Conservation (phyloP, 2,113 vertebrate genomes). For the Cochlearius cochlearius region DNA sequence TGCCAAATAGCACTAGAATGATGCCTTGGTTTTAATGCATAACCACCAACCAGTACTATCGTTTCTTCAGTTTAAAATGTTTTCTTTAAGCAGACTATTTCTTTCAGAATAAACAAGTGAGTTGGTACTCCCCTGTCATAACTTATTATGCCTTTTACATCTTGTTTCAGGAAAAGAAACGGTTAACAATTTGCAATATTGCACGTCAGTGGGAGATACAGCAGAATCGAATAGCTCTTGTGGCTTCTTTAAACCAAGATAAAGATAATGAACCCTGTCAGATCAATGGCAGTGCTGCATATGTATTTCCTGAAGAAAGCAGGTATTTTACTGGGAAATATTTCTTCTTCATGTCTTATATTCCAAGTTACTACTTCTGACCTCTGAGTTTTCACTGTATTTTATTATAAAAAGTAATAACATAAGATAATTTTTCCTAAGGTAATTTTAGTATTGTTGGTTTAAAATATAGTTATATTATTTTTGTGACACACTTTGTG, state of each 20-base stretch:
- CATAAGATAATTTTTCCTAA: not conserved
- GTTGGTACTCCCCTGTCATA: not conserved
- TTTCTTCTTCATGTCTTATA: not conserved
- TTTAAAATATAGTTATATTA: not conserved
- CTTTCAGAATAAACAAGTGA: not conserved
- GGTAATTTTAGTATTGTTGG: not conserved
- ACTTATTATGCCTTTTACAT: not conserved
- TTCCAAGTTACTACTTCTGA: not conserved
- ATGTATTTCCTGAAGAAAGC: conserved; percentile 84
- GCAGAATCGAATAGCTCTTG: conserved; percentile 62
- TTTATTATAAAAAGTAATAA: not conserved
- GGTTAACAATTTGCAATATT: conserved; percentile 88
- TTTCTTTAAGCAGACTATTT: not conserved
- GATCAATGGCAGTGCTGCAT: conserved; percentile 76
- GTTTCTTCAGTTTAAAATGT: not conserved
- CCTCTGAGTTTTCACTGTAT: not conserved
- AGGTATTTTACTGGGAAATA: conserved; percentile 72
- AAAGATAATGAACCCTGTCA: conserved; percentile 81
- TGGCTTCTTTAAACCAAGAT: conserved; percentile 74
- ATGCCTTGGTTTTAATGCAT: not conserved
- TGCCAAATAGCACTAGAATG: not conserved
- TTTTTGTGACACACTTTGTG: not conserved
- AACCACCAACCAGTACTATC: not conserved
- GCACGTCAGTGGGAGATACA: conserved; percentile 92
- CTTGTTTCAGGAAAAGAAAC: conserved; percentile 87